A percentile compares a stretch with the other conserved stretches of the same genome.
phyloP scores from a whole-genome alignment of 2,888 invertebrate species.

The Drosophila infuscata region DNA sequence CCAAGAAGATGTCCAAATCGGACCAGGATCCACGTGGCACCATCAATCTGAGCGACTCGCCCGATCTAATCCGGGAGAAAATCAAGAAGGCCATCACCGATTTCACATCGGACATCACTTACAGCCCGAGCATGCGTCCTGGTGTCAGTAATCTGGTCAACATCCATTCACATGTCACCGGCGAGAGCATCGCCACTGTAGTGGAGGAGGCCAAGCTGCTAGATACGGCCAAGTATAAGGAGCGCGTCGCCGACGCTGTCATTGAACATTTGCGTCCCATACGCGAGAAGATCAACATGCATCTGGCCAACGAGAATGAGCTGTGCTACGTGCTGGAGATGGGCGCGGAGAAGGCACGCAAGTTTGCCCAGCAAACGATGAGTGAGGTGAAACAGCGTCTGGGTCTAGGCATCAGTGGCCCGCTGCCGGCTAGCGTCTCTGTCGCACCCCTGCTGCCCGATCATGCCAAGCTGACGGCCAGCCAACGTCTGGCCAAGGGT shows the following conservation, averaged over 20 bases:
- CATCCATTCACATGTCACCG: conserved; percentile 92
- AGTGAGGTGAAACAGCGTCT: conserved; percentile 87
- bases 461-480: conserved; percentile 47
- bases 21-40: conserved; percentile 91
- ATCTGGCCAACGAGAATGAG: conserved; percentile 88
- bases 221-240: conserved; percentile 92
- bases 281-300: conserved; percentile 86
- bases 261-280: conserved; percentile 90
- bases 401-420: conserved; percentile 85
- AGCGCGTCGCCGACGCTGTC: conserved; percentile 90
- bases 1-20: conserved; percentile 99
- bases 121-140: conserved; percentile 91
- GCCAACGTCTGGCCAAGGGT: conserved; percentile 49
- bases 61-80: conserved; percentile 89
- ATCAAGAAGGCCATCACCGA: conserved; percentile 96
- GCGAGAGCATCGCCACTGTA: conserved; percentile 88
- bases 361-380: conserved; percentile 88
- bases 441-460: conserved; percentile 57
- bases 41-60: conserved; percentile 91
- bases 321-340: conserved; percentile 87
- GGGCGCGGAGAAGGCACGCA: conserved; percentile 88
- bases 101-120: conserved; percentile 92
- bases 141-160: conserved; percentile 96
- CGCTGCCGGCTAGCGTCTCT: conserved; percentile 40
- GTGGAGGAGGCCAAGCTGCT: conserved; percentile 88